Evolutionary conservation across 2,113 vertebrate genomes (phyloP).

Genomic region (Dicaeum eximium): DNA sequence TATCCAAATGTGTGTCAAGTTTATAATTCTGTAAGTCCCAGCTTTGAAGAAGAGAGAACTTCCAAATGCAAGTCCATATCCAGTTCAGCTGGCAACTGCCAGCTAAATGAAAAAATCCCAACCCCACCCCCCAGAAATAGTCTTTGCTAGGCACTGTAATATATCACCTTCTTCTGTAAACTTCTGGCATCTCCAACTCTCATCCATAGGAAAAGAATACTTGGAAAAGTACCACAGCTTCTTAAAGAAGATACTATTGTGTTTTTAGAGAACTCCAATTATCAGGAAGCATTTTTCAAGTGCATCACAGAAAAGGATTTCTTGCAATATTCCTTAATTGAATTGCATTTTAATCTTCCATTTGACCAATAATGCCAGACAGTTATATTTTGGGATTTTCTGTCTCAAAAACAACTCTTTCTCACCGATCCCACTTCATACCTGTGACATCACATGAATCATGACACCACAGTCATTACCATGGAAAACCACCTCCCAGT

Average conservation of each 20-base stretch:
- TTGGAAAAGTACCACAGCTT: background rate
- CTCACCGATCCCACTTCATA: background rate
- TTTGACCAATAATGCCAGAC: background rate
- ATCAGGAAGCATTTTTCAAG: background rate
- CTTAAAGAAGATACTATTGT: background rate
- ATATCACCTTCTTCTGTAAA: background rate
- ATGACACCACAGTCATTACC: conserved; percentile 33
- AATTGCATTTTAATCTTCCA: background rate
- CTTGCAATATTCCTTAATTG: background rate
- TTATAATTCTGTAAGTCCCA: background rate
- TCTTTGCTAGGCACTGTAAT: background rate
- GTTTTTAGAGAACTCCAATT: background rate
- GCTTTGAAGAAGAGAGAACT: background rate
- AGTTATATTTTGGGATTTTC: background rate
- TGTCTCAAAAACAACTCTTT: background rate
- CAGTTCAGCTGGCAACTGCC: background rate
- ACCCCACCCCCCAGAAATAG: background rate
- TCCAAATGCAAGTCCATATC: background rate
- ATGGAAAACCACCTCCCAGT: conserved; percentile 7
- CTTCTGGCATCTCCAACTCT: background rate
- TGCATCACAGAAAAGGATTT: background rate
- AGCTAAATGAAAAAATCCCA: background rate
- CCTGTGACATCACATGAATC: background rate
- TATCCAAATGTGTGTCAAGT: background rate
- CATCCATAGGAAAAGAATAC: background rate